Conservation (phyloP, 1,140 invertebrate species). For the Lasaia peninsularis region DNA sequence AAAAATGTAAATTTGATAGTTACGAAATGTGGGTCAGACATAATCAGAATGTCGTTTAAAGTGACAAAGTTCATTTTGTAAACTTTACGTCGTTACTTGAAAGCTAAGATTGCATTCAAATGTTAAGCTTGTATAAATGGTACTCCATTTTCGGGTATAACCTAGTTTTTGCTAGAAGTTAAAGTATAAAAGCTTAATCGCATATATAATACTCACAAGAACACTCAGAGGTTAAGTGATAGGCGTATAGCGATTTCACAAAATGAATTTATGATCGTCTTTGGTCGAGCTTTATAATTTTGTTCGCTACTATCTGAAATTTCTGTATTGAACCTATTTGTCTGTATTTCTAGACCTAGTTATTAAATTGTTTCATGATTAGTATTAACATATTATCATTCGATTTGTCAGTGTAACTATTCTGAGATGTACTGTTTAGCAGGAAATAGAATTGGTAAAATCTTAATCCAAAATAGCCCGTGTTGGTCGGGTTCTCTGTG, state of each 20-base stretch:
- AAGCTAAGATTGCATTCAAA: no score
- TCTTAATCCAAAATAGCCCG: no score
- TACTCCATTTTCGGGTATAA: constrained; percentile 28
- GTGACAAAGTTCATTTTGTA: constrained; percentile 12
- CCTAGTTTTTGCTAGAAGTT: constrained; percentile 24
- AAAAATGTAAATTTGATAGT: constrained; percentile 19
- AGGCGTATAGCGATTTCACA: neutral
- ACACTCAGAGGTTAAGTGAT: neutral
- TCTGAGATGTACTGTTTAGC: no score
- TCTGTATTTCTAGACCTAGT: no score
- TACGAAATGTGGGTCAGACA: constrained; percentile 16
- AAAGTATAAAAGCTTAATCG: constrained; percentile 13
- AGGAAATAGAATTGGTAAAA: no score
- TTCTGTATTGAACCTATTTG: no score
- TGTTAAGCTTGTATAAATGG: constrained; percentile 25
- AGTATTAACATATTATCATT: no score
- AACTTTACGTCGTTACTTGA: neutral
- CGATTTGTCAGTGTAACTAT: no score
- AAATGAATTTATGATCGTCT: neutral
- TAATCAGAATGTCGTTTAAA: constrained; percentile 8
- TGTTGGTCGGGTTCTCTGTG: no score
- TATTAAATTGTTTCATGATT: no score
- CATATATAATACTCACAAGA: neutral
- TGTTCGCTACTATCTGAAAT: no score
- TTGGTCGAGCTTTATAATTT: no score